Evolutionary conservation across 2,113 vertebrate genomes (phyloP).

Genomic region (Toxotes chatareus): DNA sequence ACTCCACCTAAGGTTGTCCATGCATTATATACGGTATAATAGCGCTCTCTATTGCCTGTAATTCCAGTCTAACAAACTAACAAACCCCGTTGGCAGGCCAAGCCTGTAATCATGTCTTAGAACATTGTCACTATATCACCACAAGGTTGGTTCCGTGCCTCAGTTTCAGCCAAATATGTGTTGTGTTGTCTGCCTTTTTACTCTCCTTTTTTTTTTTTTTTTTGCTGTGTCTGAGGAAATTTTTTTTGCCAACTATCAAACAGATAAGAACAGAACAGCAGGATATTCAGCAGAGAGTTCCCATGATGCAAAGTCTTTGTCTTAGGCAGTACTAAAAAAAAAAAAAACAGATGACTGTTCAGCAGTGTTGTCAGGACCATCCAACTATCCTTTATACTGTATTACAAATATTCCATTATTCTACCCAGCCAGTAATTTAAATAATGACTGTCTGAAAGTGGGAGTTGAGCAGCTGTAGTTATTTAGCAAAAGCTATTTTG

Average conservation of each 20-base stretch:
- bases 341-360: not conserved
- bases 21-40: conserved; percentile 58
- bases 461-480: conserved; percentile 41
- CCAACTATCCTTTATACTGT: no score
- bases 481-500: conserved; percentile 20
- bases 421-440: not conserved
- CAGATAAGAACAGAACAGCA: conserved; percentile 12
- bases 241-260: conserved; percentile 43
- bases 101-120: conserved; percentile 67
- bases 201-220: conserved; percentile 2
- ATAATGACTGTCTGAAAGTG: not conserved
- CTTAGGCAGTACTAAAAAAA: not conserved
- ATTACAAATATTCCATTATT: conserved; percentile 9
- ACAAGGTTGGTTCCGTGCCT: conserved; percentile 49
- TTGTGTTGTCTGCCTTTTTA: conserved; percentile 42
- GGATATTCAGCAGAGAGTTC: conserved; percentile 12
- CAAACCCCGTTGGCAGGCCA: conserved; percentile 70
- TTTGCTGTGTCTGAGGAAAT: conserved; percentile 37
- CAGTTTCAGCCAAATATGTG: conserved; percentile 51
- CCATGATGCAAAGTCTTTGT: conserved; percentile 12
- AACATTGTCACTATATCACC: conserved; percentile 72
- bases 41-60: conserved; percentile 56
- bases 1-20: conserved; percentile 66
- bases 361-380: not conserved
- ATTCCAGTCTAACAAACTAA: conserved; percentile 70